These are phyloP conservation scores for Torymus auratus DNA, from an alignment of 2,888 invertebrate genomes.

Conservation along the genomic window DNA sequence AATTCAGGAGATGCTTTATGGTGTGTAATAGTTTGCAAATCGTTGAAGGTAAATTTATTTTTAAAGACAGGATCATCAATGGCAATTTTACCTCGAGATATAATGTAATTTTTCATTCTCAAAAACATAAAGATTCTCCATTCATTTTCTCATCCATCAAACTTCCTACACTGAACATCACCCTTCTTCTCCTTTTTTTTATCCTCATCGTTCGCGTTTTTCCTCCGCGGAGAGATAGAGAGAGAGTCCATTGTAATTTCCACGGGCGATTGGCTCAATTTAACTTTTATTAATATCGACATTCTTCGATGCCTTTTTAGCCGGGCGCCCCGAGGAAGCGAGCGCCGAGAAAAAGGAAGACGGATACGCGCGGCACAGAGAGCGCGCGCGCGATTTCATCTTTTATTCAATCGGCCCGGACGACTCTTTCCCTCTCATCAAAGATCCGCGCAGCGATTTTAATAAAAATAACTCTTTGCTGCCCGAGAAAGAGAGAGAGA, in stretches of 20 bases:
- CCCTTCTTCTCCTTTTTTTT: neutral
- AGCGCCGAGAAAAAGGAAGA: constrained; percentile 40
- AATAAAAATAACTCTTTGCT: constrained; percentile 68
- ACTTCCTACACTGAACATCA: constrained; percentile 18
- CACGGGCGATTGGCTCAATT: constrained; percentile 71
- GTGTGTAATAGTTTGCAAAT: too few species aligned
- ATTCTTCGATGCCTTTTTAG: constrained; percentile 64
- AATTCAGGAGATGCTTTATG: too few species aligned
- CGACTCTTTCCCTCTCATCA: constrained; percentile 64
- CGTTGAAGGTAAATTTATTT: too few species aligned
- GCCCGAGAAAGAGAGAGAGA: too few species aligned
- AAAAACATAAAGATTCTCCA: neutral
- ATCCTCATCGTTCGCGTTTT: constrained; percentile 1
- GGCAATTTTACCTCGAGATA: too few species aligned
- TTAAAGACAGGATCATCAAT: too few species aligned
- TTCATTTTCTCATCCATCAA: constrained; percentile 23
- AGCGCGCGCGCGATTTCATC: constrained; percentile 64
- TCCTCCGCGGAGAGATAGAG: constrained; percentile 41
- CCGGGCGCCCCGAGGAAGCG: neutral
- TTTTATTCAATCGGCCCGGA: constrained; percentile 73
- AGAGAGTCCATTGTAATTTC: constrained; percentile 66
- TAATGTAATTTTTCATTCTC: neutral
- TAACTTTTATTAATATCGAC: constrained; percentile 74
- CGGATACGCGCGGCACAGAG: constrained; percentile 30
- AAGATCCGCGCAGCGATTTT: constrained; percentile 67